These are phyloP conservation scores for Corythucha ciliata DNA, from an alignment of 2,888 invertebrate genomes.

Conservation along the genomic window DNA sequence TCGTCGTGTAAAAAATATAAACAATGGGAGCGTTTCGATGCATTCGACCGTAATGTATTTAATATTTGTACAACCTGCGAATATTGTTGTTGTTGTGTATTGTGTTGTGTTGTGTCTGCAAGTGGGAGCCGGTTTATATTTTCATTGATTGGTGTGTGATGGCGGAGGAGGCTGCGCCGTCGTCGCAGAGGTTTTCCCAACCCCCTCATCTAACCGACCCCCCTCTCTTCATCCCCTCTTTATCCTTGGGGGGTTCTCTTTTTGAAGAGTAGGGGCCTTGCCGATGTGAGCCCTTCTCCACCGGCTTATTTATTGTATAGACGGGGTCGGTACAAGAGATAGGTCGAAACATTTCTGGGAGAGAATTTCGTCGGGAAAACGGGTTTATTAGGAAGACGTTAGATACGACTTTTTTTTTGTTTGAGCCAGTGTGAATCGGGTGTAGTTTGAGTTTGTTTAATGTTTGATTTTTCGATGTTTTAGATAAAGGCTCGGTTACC, in stretches of 20 bases:
- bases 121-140: slow-evolving; percentile 33
- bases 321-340: slow-evolving; percentile 27
- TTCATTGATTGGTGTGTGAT: slow-evolving; percentile 35
- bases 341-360: too few species aligned
- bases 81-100: slow-evolving; percentile 29
- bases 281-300: slow-evolving; percentile 8
- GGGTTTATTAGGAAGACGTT: too few species aligned
- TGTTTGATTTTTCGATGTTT: too few species aligned
- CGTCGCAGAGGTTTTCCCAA: slow-evolving; percentile 15
- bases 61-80: background rate
- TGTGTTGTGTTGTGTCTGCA: slow-evolving; percentile 27
- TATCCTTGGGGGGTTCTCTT: background rate
- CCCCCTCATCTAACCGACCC: background rate
- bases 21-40: slow-evolving; percentile 21
- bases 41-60: background rate
- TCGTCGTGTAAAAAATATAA: slow-evolving; percentile 26
- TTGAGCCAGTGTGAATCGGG: too few species aligned
- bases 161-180: slow-evolving; percentile 26
- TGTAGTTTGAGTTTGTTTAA: too few species aligned
- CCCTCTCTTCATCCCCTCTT: background rate
- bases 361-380: too few species aligned
- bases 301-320: slow-evolving; percentile 37
- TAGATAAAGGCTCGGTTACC: too few species aligned
- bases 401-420: too few species aligned
- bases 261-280: background rate